Conservation (phyloP, 2,888 invertebrate genomes). For the Synergus itoensis region DNA sequence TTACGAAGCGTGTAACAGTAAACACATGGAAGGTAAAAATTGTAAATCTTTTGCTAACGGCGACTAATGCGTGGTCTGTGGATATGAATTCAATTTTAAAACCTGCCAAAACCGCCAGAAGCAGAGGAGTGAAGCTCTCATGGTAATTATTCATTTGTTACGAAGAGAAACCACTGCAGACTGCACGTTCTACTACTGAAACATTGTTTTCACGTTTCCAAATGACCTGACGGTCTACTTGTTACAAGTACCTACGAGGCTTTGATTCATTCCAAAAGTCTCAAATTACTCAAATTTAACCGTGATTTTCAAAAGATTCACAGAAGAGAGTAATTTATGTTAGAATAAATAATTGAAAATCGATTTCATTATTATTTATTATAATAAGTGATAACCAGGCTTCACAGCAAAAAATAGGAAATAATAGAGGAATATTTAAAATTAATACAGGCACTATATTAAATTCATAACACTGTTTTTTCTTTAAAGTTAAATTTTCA, state of each 20-base stretch:
- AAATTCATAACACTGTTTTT: too few relatives aligned
- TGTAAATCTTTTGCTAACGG: conserved; percentile 1
- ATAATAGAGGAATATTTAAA: too few relatives aligned
- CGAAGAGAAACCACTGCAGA: conserved; percentile 24
- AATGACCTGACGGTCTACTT: conserved; percentile 7
- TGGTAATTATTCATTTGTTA: conserved; percentile 52
- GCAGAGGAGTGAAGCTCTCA: conserved; percentile 44
- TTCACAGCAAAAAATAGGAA: too few relatives aligned
- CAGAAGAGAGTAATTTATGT: too few relatives aligned
- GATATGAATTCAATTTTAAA: conserved; percentile 47
- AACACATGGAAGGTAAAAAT: conserved; percentile 2
- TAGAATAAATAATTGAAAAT: too few relatives aligned
- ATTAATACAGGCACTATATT: too few relatives aligned
- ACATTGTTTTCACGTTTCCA: conserved; percentile 12
- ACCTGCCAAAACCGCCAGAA: conserved; percentile 31
- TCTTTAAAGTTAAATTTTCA: too few relatives aligned
- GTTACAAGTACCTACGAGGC: neutral
- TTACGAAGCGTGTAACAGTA: conserved; percentile 16
- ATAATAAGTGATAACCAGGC: too few relatives aligned
- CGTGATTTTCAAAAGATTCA: too few relatives aligned
- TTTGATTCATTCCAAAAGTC: too few relatives aligned
- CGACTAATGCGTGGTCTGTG: conserved; percentile 36
- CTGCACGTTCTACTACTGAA: conserved; percentile 12
- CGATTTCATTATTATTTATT: too few relatives aligned
- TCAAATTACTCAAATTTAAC: too few relatives aligned